Percentiles rank a stretch among this genome's conserved stretches.
Evolutionary conservation across 2,113 vertebrate genomes (phyloP).

Genomic region (Ictalurus furcatus): DNA sequence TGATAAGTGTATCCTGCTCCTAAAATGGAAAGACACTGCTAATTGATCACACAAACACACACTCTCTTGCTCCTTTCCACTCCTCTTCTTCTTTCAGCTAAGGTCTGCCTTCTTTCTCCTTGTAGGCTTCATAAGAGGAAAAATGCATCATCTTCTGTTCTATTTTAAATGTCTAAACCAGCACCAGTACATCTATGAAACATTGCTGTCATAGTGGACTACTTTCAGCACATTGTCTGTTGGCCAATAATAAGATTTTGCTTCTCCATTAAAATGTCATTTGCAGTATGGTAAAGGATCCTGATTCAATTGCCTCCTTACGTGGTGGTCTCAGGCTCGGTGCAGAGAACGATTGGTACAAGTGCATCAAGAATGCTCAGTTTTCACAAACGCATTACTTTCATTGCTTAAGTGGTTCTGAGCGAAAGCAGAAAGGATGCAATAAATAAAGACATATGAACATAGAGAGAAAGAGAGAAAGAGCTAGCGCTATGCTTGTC

Average conservation of each 20-base stretch:
- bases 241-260: slow-evolving; percentile 8
- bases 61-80: too few relatives aligned
- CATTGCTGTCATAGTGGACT: not conserved
- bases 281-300: slow-evolving; percentile 37
- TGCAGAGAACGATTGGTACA: not conserved
- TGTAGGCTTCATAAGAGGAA: not conserved
- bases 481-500: slow-evolving; percentile 58
- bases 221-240: not conserved
- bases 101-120: not conserved
- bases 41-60: not conserved
- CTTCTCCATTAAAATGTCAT: slow-evolving; percentile 32
- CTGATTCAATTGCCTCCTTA: slow-evolving; percentile 31
- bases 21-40: not conserved
- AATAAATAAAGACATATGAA: slow-evolving; percentile 58
- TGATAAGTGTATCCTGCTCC: not conserved
- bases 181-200: not conserved
- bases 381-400: not conserved
- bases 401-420: slow-evolving; percentile 14
- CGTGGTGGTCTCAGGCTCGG: not conserved
- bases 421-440: slow-evolving; percentile 46
- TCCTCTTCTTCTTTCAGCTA: not conserved
- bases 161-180: slow-evolving; percentile 15
- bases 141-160: slow-evolving; percentile 23
- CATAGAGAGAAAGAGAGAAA: slow-evolving; percentile 51
- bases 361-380: not conserved